Evolutionary conservation across 2,888 invertebrate species (phyloP), one percentile per base, ranked within the genome.

Genomic region (Xylophagus ater): DNA sequence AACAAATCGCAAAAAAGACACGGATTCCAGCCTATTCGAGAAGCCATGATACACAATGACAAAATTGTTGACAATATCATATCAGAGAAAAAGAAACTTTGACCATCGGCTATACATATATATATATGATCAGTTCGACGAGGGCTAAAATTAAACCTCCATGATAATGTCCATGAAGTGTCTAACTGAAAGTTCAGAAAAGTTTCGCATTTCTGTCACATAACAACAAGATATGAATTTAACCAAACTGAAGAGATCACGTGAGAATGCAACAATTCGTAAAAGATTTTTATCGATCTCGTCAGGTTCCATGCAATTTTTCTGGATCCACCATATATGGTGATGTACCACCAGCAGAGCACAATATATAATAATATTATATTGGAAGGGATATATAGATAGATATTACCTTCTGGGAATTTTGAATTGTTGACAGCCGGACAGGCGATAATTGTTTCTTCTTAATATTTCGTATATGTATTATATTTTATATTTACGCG

Each of bases 371-470:
- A 32, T 32, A 20, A 18, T 6, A 20, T n/a, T 10, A 9, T 32
- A n/a, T 32, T 19, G 32, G 14, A 17, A 19, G 5, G 30, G 5
- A 30, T 13, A 15, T 9, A 6, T 4, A 9, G 13, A 14, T 15
- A 30, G 15, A 30, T 15, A 9, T 9, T 30, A 30, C 15, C 13
- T 13, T 12, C 28, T 12, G 13, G 12, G 37, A 31, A 37, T 20
- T 31, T 37, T 20, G 15, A 31, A 31, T 37, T 29, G 31, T 37
- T 25, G 37, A 24, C 37, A 37, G 37, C 31, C 37, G 37, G 37
- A 24, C 37, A 37, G 37, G 37, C 37, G 37, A 37, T 37, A 37
- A 37, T 37, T 37, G 31, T 37, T 37, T 37, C 37, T 37, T 37
- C 37, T 37, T 37, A 37, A 37, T 37, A 31, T 30, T n/a, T n/a